Conservation (phyloP, 2,888 invertebrate species). For the Patella caerulea region DNA sequence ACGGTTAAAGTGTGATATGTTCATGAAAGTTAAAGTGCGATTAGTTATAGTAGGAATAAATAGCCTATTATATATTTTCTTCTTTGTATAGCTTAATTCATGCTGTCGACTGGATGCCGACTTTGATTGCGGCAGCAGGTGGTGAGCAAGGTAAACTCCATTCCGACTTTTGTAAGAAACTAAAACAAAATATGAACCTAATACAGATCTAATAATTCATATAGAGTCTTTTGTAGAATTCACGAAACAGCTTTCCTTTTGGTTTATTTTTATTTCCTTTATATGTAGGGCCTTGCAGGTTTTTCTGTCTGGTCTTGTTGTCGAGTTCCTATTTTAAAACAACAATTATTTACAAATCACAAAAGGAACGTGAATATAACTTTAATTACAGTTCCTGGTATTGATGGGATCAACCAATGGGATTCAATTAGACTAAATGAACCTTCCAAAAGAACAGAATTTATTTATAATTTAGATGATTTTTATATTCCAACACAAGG, state of each 20-base stretch:
- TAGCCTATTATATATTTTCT: not conserved
- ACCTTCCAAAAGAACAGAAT: slow-evolving; percentile 19
- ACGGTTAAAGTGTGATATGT: not conserved
- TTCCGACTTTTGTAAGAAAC: too few species aligned
- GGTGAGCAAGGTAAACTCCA: not conserved
- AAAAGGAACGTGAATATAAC: not conserved
- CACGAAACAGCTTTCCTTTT: too few species aligned
- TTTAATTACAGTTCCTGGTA: slow-evolving; percentile 12
- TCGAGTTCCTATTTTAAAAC: too few species aligned
- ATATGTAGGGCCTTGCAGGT: too few species aligned
- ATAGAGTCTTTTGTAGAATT: too few species aligned
- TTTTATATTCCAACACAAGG: slow-evolving; percentile 17
- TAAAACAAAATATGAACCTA: too few species aligned
- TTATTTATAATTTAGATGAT: slow-evolving; percentile 27
- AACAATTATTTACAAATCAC: too few species aligned
- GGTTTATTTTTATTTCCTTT: too few species aligned
- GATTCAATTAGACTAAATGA: slow-evolving; percentile 42
- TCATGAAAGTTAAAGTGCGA: too few species aligned
- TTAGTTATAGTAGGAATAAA: too few species aligned
- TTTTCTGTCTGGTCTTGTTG: too few species aligned
- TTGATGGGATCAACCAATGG: slow-evolving; percentile 45
- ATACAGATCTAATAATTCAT: too few species aligned
- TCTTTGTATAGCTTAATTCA: slow-evolving; percentile 27
- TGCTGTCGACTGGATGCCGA: slow-evolving; percentile 37
- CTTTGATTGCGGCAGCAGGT: slow-evolving; percentile 29